Percentiles rank a stretch among this genome's conserved stretches.
These are phyloP conservation scores for Dasyornis broadbenti DNA, from an alignment of 2,113 vertebrate genomes.

Conservation along the genomic window DNA sequence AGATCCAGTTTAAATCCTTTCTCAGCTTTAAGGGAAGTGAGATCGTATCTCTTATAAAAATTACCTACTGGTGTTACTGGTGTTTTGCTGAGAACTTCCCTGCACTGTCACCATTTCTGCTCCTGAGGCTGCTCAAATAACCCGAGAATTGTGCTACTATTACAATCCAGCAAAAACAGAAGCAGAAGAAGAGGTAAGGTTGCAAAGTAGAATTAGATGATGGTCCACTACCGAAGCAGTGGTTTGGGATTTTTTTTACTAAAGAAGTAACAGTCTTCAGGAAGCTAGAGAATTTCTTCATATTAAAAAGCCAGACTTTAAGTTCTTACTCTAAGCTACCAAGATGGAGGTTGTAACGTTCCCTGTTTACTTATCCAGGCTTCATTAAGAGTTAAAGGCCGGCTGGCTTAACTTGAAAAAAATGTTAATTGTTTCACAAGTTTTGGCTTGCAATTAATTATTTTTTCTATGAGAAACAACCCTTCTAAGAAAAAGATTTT, in stretches of 20 bases:
- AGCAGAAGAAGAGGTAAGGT: background rate
- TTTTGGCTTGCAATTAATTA: background rate
- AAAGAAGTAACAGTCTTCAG: background rate
- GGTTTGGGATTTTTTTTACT: fast-evolving
- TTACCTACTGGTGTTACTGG: background rate
- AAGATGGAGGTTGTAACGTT: background rate
- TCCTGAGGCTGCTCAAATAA: background rate
- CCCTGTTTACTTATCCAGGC: background rate
- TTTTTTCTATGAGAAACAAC: background rate
- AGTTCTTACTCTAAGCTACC: background rate
- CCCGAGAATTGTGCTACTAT: background rate
- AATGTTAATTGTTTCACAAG: background rate
- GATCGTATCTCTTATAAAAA: background rate
- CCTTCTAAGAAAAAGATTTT: background rate
- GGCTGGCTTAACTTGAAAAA: background rate
- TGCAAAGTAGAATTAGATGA: background rate
- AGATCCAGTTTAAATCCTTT: background rate
- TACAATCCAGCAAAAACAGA: background rate
- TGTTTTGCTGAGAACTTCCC: background rate
- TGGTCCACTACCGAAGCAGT: background rate
- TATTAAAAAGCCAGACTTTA: background rate
- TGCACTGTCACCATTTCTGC: background rate
- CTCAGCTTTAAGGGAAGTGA: background rate
- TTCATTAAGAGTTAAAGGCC: background rate
- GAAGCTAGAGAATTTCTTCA: background rate